These are phyloP conservation scores for Torymus aiolomorphi DNA, from an alignment of 2,888 invertebrate genomes.

Conservation along the genomic window DNA sequence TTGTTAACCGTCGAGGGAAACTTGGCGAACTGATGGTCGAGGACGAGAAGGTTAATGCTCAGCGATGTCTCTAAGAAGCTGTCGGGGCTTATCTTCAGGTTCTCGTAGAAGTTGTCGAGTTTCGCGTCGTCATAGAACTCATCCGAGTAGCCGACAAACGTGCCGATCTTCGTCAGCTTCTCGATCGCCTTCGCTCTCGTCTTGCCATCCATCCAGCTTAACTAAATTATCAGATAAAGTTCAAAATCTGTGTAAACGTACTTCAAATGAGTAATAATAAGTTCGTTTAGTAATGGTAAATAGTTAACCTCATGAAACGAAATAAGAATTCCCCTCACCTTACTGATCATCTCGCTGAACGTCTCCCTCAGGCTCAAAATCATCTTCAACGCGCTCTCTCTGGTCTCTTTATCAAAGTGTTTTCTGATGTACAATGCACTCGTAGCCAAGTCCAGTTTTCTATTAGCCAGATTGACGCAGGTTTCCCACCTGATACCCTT, in stretches of 20 bases:
- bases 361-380: too few species aligned
- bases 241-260: conserved; percentile 84
- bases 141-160: conserved; percentile 94
- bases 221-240: conserved; percentile 81
- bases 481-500: not conserved
- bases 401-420: too few species aligned
- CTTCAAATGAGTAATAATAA: conserved; percentile 72
- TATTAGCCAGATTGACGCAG: conserved; percentile 86
- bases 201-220: conserved; percentile 94
- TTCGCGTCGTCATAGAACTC: conserved; percentile 89
- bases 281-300: too few species aligned
- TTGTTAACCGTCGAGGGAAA: conserved; percentile 77
- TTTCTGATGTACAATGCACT: conserved; percentile 88
- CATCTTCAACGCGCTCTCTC: too few species aligned
- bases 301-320: too few species aligned
- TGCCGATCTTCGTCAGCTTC: conserved; percentile 88
- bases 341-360: too few species aligned
- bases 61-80: conserved; percentile 75
- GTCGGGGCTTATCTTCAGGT: conserved; percentile 74
- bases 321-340: too few species aligned
- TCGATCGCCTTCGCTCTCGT: conserved; percentile 86
- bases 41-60: conserved; percentile 76
- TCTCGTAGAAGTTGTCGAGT: conserved; percentile 85
- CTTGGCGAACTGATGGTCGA: conserved; percentile 75
- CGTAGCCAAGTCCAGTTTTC: conserved; percentile 84